These are phyloP conservation scores for Puma concolor DNA, from an alignment of 2,113 vertebrate genomes.

Conservation along the genomic window DNA sequence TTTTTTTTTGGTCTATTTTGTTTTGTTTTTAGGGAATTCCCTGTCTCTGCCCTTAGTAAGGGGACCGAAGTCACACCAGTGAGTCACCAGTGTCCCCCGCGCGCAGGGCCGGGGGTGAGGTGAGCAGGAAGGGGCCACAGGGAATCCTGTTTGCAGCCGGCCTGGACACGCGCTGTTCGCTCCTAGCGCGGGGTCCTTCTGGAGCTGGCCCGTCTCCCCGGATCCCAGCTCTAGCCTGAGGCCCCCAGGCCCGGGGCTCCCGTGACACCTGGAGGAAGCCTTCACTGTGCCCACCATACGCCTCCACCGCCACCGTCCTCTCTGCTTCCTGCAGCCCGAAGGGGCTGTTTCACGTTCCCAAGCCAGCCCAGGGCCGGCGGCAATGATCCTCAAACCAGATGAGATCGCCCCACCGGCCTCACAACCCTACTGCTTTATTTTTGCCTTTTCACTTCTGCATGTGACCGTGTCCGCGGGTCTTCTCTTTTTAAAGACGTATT, in stretches of 20 bases:
- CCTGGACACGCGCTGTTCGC: neutral
- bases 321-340: neutral
- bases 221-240: neutral
- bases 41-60: neutral
- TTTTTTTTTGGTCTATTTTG: neutral
- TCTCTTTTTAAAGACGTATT: neutral
- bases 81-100: neutral
- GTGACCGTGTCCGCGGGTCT: neutral
- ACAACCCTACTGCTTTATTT: neutral
- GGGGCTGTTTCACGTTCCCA: neutral
- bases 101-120: neutral
- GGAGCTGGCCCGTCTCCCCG: neutral
- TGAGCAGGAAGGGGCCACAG: neutral
- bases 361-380: neutral
- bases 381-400: neutral
- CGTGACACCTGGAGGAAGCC: too few species aligned
- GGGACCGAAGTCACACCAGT: neutral
- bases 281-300: neutral
- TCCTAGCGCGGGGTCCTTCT: neutral
- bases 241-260: neutral
- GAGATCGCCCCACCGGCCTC: accelerated
- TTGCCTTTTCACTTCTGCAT: neutral
- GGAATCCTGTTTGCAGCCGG: neutral
- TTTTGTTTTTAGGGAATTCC: too few species aligned
- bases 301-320: neutral